Base-by-base conservation (phyloP, 2,888 invertebrate species). In the Conus canariensis region DNA sequence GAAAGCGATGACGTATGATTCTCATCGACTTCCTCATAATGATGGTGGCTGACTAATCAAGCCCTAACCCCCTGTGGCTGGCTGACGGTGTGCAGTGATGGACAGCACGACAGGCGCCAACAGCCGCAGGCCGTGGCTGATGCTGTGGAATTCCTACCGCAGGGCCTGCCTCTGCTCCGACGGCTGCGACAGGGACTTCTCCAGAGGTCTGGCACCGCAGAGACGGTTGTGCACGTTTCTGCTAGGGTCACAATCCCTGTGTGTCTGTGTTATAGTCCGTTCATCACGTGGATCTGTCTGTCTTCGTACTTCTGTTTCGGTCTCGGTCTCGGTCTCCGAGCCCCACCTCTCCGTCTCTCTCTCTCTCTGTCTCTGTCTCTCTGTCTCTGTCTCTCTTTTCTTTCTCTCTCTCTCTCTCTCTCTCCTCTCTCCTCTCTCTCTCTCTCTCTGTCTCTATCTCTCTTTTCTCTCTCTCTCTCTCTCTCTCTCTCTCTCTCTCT, bases 351-450 rank as follows among this genome's bases (percentile, higher is more conserved):
- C 45, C 45, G 2, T 45, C 45, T 45, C 45, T 45, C 30, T 80
- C 30, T 30, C 70, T 85, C 56, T 85, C 85, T 85, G 22, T 85
- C 59, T 74, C 59, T 74, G 74, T 86, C 74, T 89, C 74, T 85
- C 59, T 85, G 74, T 89, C 85, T 85, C 64, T 56, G 58, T 85
- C 85, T 30, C 45, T 80, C 14, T 30, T 16, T 82, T 14, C 16
- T n/a, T 7, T n/a, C 19, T 82, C 56, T 82, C 5, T 16, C 56
- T 82, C 82, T 56, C 56, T 19, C 19, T 56, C 56, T 82, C 19
- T 19, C 19, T 58, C 82, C 7, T n/a, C 82, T 8, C 12, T 16
- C 56, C 19, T 56, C 19, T 56, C 56, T 19, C 56, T 8, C 19
- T 82, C 56, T 82, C 19, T 19, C 19, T 82, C 56, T 82, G 5